Conservation (phyloP, 2,888 invertebrate species). For the Habroteleia sp. region DNA sequence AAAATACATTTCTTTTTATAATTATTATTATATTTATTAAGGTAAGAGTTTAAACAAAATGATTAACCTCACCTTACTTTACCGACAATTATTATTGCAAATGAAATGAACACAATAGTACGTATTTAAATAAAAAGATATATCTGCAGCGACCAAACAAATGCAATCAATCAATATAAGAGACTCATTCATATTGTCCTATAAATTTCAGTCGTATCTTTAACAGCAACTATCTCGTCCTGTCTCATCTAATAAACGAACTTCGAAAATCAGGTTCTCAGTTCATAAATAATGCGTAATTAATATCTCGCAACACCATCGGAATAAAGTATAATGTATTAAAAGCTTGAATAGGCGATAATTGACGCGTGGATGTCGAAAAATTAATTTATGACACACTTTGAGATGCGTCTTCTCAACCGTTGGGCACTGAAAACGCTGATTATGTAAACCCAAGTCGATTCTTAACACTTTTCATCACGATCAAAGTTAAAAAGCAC, state of each 20-base stretch:
- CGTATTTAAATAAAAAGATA: no score
- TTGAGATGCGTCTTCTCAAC: neutral
- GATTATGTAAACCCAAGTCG: neutral
- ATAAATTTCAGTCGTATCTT: no score
- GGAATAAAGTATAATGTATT: conserved; percentile 4
- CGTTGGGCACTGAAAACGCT: neutral
- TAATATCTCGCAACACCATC: conserved; percentile 15
- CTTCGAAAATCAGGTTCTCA: neutral
- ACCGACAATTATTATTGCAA: no score
- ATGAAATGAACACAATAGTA: no score
- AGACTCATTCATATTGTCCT: no score
- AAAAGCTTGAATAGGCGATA: conserved; percentile 5
- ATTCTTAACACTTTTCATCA: conserved; percentile 13
- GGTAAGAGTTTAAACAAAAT: no score
- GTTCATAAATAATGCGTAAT: conserved; percentile 10
- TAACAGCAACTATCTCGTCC: no score
- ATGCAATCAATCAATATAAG: no score
- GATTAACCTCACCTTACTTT: no score
- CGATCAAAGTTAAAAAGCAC: conserved; percentile 38
- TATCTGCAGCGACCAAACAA: no score
- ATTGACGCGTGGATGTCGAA: conserved; percentile 7
- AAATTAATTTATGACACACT: neutral
- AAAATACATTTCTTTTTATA: no score
- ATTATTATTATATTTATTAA: no score
- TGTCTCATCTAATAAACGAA: neutral